Evolutionary conservation across 2,113 vertebrate species (phyloP).

Genomic region (Marcusenius ussheri): DNA sequence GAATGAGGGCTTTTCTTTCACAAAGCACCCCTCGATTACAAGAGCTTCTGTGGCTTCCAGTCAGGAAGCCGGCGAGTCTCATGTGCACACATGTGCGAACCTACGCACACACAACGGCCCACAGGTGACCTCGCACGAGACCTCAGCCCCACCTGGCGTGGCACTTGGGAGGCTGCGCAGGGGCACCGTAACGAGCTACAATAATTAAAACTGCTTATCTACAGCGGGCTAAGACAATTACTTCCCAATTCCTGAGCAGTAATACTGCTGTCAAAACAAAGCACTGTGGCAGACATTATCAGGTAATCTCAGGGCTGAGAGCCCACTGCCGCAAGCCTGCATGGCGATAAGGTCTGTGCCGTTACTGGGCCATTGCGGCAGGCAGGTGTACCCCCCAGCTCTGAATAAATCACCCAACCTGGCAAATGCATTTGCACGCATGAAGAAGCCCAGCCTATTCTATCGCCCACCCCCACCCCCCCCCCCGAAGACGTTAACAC

Average conservation of each 20-base stretch:
- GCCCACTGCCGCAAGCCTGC: neutral
- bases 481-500: constrained; percentile 65
- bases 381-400: constrained; percentile 1
- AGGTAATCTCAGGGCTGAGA: neutral
- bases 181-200: constrained; percentile 57
- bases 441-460: constrained; percentile 41
- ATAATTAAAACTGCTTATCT: constrained; percentile 69
- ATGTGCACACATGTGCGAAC: neutral
- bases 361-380: neutral
- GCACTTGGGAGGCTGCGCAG: constrained; percentile 28
- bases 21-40: constrained; percentile 30
- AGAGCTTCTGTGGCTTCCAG: neutral
- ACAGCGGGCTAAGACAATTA: constrained; percentile 58
- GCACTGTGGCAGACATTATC: constrained; percentile 30
- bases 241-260: constrained; percentile 51
- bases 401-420: constrained; percentile 43
- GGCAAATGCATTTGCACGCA: constrained; percentile 37
- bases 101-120: neutral
- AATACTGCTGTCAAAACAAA: constrained; percentile 61
- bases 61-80: constrained; percentile 34
- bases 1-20: constrained; percentile 32
- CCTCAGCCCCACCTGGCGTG: neutral
- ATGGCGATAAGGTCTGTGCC: neutral
- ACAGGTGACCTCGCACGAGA: neutral
- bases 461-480: neutral